phyloP scores from a whole-genome alignment of 2,113 vertebrate genomes.

The Terrapene triunguis region DNA sequence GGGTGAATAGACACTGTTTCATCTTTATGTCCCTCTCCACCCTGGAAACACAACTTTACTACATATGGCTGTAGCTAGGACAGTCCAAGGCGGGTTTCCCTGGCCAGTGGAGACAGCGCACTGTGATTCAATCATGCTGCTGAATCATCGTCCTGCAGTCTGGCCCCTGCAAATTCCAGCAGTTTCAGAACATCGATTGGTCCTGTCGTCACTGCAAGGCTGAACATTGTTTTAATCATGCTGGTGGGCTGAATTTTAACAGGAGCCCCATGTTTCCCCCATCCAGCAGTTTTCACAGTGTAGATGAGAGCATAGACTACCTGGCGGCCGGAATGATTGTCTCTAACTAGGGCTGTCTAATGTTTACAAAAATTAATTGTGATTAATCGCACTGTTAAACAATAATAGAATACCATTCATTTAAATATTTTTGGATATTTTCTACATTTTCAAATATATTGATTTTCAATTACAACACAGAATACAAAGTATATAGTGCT shows the following conservation, averaged over 20 bases:
- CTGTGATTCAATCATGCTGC: not conserved
- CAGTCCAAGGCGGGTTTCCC: not conserved
- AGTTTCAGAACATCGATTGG: not conserved
- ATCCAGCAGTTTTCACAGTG: not conserved
- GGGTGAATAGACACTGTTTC: not conserved
- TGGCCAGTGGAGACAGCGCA: accelerated
- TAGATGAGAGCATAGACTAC: not conserved
- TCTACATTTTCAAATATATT: too few species aligned
- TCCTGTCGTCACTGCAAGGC: not conserved
- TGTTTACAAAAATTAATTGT: too few species aligned
- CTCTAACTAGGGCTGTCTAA: not conserved
- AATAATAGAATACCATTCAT: too few species aligned
- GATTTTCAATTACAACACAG: too few species aligned
- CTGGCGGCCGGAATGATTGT: not conserved
- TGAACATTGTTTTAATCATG: conserved; percentile 4
- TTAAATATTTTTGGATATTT: too few species aligned
- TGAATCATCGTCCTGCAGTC: not conserved
- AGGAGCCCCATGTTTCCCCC: not conserved
- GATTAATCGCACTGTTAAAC: too few species aligned
- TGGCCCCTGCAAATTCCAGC: not conserved
- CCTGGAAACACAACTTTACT: not conserved
- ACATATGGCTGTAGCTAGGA: not conserved
- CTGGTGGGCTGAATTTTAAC: not conserved
- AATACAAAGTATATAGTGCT: too few species aligned
- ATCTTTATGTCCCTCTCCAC: not conserved